Conservation (phyloP, 2,797 vertebrate genomes). For the Crocodylus rhombifer region DNA sequence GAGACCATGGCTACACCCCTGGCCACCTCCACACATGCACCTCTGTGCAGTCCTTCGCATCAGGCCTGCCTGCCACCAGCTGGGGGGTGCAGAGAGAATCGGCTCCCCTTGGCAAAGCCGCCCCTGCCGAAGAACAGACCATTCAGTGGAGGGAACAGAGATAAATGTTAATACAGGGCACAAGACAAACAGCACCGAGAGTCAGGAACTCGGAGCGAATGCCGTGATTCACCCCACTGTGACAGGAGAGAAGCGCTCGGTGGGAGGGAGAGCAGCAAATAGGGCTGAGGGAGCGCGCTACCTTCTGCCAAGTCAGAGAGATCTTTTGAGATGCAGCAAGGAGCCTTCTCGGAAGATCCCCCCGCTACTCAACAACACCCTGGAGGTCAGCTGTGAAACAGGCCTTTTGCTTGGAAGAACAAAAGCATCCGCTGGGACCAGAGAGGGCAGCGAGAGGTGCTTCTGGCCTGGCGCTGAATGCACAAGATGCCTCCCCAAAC, state of each 20-base stretch:
- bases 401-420: background rate
- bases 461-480: too few species aligned
- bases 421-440: background rate
- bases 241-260: constrained; percentile 23
- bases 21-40: background rate
- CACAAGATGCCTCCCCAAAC: background rate
- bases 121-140: background rate
- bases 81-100: background rate
- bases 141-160: constrained; percentile 59
- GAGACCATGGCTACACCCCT: background rate
- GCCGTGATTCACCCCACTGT: constrained; percentile 56
- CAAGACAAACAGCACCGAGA: constrained; percentile 33
- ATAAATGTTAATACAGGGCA: constrained; percentile 56
- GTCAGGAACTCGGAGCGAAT: constrained; percentile 69
- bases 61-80: background rate
- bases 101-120: background rate
- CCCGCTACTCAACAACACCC: background rate
- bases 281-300: background rate
- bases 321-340: background rate
- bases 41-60: background rate
- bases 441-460: background rate
- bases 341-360: background rate
- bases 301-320: background rate
- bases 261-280: background rate
- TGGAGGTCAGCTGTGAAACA: background rate